Percentiles rank a stretch among this genome's conserved stretches.
Evolutionary conservation across 2,888 invertebrate genomes (phyloP).

Genomic region (Caenorhabditis angaria): DNA sequence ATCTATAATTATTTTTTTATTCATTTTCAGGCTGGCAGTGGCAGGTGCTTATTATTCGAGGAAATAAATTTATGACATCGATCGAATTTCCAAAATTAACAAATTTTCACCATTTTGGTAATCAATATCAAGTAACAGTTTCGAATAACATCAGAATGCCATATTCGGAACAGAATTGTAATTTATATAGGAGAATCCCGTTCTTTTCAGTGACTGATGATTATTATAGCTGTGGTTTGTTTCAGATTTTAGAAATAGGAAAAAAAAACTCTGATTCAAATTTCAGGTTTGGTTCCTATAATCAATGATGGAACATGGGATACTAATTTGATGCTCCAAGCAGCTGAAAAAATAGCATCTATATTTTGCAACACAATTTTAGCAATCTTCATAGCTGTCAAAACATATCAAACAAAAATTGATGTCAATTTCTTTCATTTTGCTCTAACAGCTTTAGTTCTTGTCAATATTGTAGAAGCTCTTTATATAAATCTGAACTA

Average conservation of each 20-base stretch:
- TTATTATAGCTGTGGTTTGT: constrained; percentile 11
- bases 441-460: constrained; percentile 9
- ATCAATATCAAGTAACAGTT: constrained; percentile 15
- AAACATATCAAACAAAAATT: constrained; percentile 14
- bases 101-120: constrained; percentile 22
- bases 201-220: constrained; percentile 18
- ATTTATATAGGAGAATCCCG: constrained; percentile 10
- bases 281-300: constrained; percentile 11
- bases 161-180: constrained; percentile 13
- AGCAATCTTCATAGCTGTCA: background rate
- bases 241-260: background rate
- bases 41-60: constrained; percentile 23
- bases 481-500: constrained; percentile 20
- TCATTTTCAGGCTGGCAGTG: constrained; percentile 21
- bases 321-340: background rate
- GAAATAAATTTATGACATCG: constrained; percentile 13
- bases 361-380: background rate
- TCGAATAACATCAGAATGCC: constrained; percentile 14
- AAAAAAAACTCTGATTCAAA: background rate
- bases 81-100: constrained; percentile 15
- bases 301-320: constrained; percentile 11
- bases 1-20: background rate
- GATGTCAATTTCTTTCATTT: constrained; percentile 24
- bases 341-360: constrained; percentile 15
- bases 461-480: constrained; percentile 13